Evolutionary conservation across 2,888 invertebrate species (phyloP).

Genomic region (Eupithecia abbreviata): DNA sequence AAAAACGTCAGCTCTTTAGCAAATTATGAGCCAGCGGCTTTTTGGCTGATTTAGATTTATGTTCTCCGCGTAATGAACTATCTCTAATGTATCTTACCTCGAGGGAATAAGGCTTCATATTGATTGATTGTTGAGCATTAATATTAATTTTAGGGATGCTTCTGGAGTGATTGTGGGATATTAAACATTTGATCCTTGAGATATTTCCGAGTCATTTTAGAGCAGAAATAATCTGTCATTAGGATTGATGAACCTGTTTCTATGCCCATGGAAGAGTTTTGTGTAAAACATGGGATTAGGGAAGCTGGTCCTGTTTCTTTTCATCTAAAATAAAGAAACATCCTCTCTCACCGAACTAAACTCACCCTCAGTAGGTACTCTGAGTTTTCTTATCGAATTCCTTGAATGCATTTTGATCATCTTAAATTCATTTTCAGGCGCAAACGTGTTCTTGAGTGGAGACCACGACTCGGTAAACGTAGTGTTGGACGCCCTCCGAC

Average conservation of each 20-base stretch:
- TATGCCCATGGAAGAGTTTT: background rate
- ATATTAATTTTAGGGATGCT: conserved; percentile 41
- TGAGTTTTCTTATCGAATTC: background rate
- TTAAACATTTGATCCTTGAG: conserved; percentile 20
- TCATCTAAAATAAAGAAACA: background rate
- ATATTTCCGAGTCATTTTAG: conserved; percentile 15
- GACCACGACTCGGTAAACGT: too few relatives aligned
- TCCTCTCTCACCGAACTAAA: too few relatives aligned
- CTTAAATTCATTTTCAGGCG: too few relatives aligned
- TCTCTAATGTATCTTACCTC: conserved; percentile 48
- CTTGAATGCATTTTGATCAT: too few relatives aligned
- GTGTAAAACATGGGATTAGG: background rate
- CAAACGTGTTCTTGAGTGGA: too few relatives aligned
- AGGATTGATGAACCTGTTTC: background rate
- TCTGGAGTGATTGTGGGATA: conserved; percentile 24
- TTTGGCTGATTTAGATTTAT: conserved; percentile 72
- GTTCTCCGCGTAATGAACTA: conserved; percentile 65
- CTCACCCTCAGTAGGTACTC: too few relatives aligned
- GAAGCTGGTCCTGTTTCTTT: background rate
- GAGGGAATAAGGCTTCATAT: conserved; percentile 37
- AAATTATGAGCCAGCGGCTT: conserved; percentile 73
- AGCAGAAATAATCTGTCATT: background rate
- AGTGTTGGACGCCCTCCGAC: too few relatives aligned
- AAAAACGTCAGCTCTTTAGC: conserved; percentile 69
- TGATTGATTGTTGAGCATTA: conserved; percentile 44